Conservation (phyloP, 1,140 invertebrate species). For the Cataglyphis hispanica region DNA sequence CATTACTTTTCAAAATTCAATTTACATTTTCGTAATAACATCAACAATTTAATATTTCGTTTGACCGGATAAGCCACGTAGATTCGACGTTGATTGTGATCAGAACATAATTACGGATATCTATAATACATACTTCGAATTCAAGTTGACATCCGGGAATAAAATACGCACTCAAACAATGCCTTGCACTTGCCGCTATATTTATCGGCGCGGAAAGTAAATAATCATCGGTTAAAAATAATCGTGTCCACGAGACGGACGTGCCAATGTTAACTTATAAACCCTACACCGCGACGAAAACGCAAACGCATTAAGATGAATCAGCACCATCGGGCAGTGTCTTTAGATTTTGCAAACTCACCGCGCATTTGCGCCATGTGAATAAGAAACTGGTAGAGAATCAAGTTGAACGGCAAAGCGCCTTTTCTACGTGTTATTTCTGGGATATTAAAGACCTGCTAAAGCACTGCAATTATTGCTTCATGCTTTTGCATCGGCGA, state of each 20-base stretch:
- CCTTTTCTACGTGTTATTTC: neutral
- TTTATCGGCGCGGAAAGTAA: conserved; percentile 45
- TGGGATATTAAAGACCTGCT: neutral
- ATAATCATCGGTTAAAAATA: conserved; percentile 44
- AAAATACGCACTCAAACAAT: conserved; percentile 16
- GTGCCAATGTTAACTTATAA: conserved; percentile 51
- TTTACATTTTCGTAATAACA: neutral
- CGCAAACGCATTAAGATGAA: conserved; percentile 45
- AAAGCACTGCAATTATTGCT: neutral
- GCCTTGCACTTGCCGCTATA: conserved; percentile 25
- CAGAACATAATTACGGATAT: conserved; percentile 9
- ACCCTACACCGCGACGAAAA: neutral
- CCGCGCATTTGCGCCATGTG: conserved; percentile 22
- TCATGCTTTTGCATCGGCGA: neutral
- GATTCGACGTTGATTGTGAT: neutral
- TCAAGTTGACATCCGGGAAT: neutral
- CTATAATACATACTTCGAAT: neutral
- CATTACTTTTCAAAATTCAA: too few relatives aligned
- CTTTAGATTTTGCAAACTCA: conserved; percentile 32
- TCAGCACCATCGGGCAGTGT: conserved; percentile 26
- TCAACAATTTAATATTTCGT: conserved; percentile 5
- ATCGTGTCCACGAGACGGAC: neutral
- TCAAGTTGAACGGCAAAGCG: neutral
- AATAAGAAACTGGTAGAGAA: neutral
- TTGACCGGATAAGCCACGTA: neutral